Conservation (phyloP, 2,113 vertebrate genomes). For the Falco punctatus region DNA sequence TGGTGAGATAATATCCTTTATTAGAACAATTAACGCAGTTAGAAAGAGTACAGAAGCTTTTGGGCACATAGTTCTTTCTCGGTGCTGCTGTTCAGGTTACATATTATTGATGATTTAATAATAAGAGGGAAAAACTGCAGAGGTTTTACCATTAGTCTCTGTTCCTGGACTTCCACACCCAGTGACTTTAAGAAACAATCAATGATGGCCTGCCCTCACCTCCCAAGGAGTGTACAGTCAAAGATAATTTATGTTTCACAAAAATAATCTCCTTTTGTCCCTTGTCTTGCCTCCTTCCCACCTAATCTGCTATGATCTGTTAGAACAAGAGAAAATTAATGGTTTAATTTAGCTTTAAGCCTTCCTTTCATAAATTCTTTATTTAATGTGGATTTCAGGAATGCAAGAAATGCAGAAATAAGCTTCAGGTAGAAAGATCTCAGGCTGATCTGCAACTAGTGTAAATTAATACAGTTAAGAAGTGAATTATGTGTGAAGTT, state of each 20-base stretch:
- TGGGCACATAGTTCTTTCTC: neutral
- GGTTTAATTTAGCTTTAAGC: neutral
- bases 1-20: neutral
- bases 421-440: neutral
- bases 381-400: neutral
- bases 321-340: neutral
- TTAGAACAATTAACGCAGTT: neutral
- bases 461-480: neutral
- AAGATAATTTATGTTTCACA: neutral
- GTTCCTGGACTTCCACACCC: neutral
- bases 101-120: neutral
- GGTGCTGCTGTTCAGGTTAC: neutral
- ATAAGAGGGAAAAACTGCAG: neutral
- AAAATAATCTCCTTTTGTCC: neutral
- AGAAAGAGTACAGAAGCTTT: neutral
- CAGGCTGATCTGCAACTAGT: neutral
- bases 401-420: neutral
- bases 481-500: neutral
- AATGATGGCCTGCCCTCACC: neutral
- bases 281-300: neutral
- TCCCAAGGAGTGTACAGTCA: neutral
- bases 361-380: slow-evolving; percentile 11
- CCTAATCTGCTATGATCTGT: neutral
- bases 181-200: neutral
- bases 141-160: neutral